These are phyloP conservation scores for Adrianichthys oophorus DNA, from an alignment of 2,797 vertebrate species.

Conservation along the genomic window DNA sequence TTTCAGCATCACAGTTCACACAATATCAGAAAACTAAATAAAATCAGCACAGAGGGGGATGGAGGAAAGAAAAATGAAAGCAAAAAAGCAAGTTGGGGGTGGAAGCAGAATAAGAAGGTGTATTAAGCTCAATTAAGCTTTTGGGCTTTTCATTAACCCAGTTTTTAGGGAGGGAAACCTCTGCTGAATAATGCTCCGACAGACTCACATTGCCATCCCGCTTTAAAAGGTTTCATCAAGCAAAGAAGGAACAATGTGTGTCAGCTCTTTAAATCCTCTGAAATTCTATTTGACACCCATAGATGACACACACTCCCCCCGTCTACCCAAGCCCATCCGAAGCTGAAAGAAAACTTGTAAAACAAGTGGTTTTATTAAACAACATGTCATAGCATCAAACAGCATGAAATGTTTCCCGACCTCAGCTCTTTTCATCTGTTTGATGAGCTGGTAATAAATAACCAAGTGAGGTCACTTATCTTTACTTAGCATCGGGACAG, in stretches of 20 bases:
- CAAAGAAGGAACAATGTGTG: constrained; percentile 53
- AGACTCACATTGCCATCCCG: constrained; percentile 65
- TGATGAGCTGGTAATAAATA: constrained; percentile 27
- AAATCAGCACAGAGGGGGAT: constrained; percentile 35
- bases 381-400: constrained; percentile 38
- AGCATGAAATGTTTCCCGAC: constrained; percentile 14
- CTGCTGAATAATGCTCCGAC: constrained; percentile 73
- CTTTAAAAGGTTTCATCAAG: constrained; percentile 59
- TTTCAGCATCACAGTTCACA: constrained; percentile 50
- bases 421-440: constrained; percentile 17
- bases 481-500: constrained; percentile 30
- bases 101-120: constrained; percentile 62
- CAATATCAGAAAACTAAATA: constrained; percentile 54
- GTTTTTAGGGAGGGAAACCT: constrained; percentile 76
- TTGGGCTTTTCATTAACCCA: constrained; percentile 83
- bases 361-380: constrained; percentile 53
- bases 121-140: constrained; percentile 79
- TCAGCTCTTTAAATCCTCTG: constrained; percentile 65
- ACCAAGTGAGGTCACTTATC: constrained; percentile 34
- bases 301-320: constrained; percentile 44
- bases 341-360: constrained; percentile 62
- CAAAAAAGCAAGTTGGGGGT: constrained; percentile 58
- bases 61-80: constrained; percentile 52
- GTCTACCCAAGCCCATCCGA: constrained; percentile 44
- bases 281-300: constrained; percentile 64